A percentile compares a stretch with the other conserved stretches of the same genome.
Evolutionary conservation across 2,888 invertebrate genomes (phyloP).

Genomic region (Ennomos fuscantarius): DNA sequence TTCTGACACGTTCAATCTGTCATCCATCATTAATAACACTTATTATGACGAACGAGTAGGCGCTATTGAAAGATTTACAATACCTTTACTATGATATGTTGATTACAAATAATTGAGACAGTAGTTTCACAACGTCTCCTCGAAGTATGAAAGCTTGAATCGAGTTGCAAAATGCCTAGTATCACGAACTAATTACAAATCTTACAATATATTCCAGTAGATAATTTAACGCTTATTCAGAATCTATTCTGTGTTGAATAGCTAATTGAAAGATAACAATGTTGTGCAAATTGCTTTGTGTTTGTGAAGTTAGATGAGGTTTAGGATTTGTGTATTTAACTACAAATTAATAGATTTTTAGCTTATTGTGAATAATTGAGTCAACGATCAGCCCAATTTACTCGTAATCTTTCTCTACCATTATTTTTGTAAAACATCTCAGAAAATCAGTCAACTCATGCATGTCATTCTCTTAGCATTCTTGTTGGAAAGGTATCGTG

Average conservation of each 20-base stretch:
- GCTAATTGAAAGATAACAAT: slow-evolving; percentile 5
- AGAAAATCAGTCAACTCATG: too few relatives aligned
- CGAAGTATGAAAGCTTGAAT: slow-evolving; percentile 19
- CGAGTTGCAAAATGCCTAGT: slow-evolving; percentile 18
- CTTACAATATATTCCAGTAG: slow-evolving; percentile 1
- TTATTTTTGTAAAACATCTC: too few relatives aligned
- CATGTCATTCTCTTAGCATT: too few relatives aligned
- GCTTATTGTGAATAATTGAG: too few relatives aligned
- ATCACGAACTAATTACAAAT: slow-evolving; percentile 15
- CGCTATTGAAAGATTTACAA: slow-evolving; percentile 20
- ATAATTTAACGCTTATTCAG: slow-evolving; percentile 7
- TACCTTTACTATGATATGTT: slow-evolving; percentile 16
- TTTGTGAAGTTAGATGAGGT: neutral
- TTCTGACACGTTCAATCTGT: slow-evolving; percentile 24
- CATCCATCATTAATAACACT: slow-evolving; percentile 22
- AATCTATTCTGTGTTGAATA: neutral
- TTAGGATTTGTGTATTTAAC: too few relatives aligned
- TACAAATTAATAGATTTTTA: too few relatives aligned
- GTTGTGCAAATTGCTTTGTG: neutral
- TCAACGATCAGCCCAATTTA: too few relatives aligned
- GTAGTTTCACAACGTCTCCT: slow-evolving; percentile 14
- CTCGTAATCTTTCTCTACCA: too few relatives aligned
- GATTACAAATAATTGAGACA: slow-evolving; percentile 21
- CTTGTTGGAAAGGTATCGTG: too few relatives aligned
- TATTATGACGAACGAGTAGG: slow-evolving; percentile 17